phyloP scores from a whole-genome alignment of 2,888 invertebrate genomes.

The Drosophila antonietae region DNA sequence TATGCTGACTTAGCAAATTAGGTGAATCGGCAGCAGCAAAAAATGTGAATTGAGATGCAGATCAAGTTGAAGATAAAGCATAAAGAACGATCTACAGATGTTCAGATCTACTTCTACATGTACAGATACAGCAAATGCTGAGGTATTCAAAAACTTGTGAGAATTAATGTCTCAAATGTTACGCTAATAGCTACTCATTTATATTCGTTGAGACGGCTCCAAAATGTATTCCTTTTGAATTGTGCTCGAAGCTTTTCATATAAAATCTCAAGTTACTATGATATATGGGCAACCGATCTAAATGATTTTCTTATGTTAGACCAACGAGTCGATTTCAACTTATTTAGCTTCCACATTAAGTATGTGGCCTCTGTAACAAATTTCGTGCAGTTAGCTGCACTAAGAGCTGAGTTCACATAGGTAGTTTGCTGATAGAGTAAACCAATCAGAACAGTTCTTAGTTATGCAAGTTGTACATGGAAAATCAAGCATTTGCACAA shows the following conservation, averaged over 20 bases:
- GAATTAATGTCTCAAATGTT: conserved; percentile 4
- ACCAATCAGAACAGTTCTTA: background rate
- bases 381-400: background rate
- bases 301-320: background rate
- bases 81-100: conserved; percentile 4
- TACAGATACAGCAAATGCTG: conserved; percentile 2
- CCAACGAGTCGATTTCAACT: too few relatives aligned
- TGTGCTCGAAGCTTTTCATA: background rate
- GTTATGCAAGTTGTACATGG: background rate
- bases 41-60: conserved; percentile 1
- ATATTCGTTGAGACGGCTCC: too few relatives aligned
- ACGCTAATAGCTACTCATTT: background rate
- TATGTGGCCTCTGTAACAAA: background rate
- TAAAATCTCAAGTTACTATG: background rate
- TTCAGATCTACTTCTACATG: background rate
- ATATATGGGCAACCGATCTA: background rate
- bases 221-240: background rate
- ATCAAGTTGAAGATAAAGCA: background rate
- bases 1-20: conserved; percentile 51
- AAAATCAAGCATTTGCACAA: background rate
- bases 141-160: background rate
- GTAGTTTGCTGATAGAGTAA: background rate
- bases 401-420: background rate
- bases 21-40: conserved; percentile 5
- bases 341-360: background rate